Percentiles rank a stretch among this genome's conserved stretches.
These are phyloP conservation scores for Polyodon spathula DNA, from an alignment of 2,113 vertebrate genomes.

Conservation along the genomic window DNA sequence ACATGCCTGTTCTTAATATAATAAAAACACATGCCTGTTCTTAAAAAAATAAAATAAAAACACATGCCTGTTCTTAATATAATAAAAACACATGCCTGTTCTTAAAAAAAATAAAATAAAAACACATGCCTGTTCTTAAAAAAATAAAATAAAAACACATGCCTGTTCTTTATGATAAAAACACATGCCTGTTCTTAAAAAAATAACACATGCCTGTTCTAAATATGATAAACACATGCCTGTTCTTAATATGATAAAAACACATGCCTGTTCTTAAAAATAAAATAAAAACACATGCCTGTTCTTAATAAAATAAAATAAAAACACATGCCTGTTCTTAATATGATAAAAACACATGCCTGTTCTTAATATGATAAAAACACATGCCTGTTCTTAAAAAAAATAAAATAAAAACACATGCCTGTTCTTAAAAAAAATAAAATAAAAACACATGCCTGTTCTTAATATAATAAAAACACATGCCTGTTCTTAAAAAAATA, in stretches of 20 bases:
- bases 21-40: slow-evolving; percentile 85
- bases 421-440: too few species aligned
- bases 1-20: slow-evolving; percentile 81
- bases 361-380: too few species aligned
- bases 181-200: slow-evolving; percentile 81
- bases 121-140: slow-evolving; percentile 81
- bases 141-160: too few species aligned
- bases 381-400: slow-evolving; percentile 81
- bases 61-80: slow-evolving; percentile 81
- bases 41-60: too few species aligned
- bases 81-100: slow-evolving; percentile 83
- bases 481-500: slow-evolving; percentile 91
- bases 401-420: too few species aligned
- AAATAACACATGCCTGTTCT: slow-evolving; percentile 82
- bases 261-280: slow-evolving; percentile 81
- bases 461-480: too few species aligned
- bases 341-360: too few species aligned
- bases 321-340: slow-evolving; percentile 81
- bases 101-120: too few species aligned
- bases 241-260: too few species aligned
- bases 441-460: slow-evolving; percentile 83
- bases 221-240: too few species aligned
- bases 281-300: too few species aligned
- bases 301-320: too few species aligned
- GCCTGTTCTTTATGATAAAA: slow-evolving; percentile 95